These are phyloP conservation scores for Entomobrya proxima DNA, from an alignment of 2,888 invertebrate genomes.

Conservation along the genomic window DNA sequence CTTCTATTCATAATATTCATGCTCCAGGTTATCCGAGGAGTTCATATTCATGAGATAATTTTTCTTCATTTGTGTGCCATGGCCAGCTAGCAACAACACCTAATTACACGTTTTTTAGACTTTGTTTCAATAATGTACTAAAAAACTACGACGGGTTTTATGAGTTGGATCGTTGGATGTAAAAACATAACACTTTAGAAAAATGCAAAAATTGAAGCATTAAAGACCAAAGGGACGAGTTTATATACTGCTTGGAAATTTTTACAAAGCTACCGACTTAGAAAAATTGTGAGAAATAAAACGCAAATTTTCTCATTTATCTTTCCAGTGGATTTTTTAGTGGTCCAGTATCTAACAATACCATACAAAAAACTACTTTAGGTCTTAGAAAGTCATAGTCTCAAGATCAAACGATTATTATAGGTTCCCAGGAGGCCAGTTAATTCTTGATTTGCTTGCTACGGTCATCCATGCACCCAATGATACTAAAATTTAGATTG, in stretches of 20 bases:
- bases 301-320: slow-evolving; percentile 14
- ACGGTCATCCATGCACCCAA: no score
- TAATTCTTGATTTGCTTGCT: not conserved
- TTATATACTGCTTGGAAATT: not conserved
- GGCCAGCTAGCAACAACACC: slow-evolving; percentile 15
- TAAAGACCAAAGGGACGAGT: not conserved
- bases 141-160: no score
- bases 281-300: slow-evolving; percentile 13
- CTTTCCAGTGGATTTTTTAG: slow-evolving; percentile 20
- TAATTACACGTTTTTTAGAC: not conserved
- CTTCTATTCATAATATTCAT: no score
- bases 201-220: no score
- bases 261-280: not conserved
- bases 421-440: not conserved
- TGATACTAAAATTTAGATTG: no score
- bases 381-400: not conserved
- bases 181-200: no score
- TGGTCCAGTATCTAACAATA: not conserved
- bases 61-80: not conserved
- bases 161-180: no score
- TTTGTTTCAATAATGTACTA: not conserved
- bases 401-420: slow-evolving; percentile 17
- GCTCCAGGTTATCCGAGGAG: not conserved
- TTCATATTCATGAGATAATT: not conserved
- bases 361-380: no score